A percentile compares a stretch with the other conserved stretches of the same genome.
Conservation (phyloP, 2,888 invertebrate species). For the Nasonia oneida region DNA sequence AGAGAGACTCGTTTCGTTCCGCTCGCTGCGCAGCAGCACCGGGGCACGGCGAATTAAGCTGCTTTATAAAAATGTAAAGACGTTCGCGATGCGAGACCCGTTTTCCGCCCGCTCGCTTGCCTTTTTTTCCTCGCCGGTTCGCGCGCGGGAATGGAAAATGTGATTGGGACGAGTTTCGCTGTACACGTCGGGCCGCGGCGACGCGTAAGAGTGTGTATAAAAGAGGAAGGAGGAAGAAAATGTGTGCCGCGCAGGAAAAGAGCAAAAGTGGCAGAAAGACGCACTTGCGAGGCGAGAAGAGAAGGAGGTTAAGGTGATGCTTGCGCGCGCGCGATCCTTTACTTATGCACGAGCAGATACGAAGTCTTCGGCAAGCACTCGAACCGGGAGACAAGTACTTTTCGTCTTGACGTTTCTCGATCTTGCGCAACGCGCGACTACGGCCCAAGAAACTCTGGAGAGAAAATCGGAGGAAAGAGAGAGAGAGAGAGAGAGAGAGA, state of each 20-base stretch:
- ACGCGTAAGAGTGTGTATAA: constrained; percentile 59
- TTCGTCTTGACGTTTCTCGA: constrained; percentile 60
- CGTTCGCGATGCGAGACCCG: constrained; percentile 64
- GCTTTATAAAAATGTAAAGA: constrained; percentile 74
- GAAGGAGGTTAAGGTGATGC: constrained; percentile 74
- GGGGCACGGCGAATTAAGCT: constrained; percentile 68
- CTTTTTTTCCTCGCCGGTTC: neutral
- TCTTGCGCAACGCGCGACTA: neutral
- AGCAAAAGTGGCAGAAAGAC: constrained; percentile 38
- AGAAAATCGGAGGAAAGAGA: constrained; percentile 41
- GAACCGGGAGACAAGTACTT: constrained; percentile 61
- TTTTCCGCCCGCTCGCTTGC: neutral
- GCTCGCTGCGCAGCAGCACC: neutral
- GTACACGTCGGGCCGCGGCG: constrained; percentile 41
- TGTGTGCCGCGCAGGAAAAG: constrained; percentile 24
- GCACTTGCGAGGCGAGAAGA: constrained; percentile 37
- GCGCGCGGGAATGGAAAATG: constrained; percentile 71
- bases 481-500: neutral
- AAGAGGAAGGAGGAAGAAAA: constrained; percentile 64
- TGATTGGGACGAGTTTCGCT: constrained; percentile 73
- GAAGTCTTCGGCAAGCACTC: constrained; percentile 65
- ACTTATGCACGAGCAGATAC: constrained; percentile 70
- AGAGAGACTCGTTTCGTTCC: constrained; percentile 58
- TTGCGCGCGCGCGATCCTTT: constrained; percentile 63
- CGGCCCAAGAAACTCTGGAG: constrained; percentile 37